Evolutionary conservation across 2,888 invertebrate species (phyloP), one percentile per base, ranked within the genome.

Genomic region (Hypolimnas misippus): DNA sequence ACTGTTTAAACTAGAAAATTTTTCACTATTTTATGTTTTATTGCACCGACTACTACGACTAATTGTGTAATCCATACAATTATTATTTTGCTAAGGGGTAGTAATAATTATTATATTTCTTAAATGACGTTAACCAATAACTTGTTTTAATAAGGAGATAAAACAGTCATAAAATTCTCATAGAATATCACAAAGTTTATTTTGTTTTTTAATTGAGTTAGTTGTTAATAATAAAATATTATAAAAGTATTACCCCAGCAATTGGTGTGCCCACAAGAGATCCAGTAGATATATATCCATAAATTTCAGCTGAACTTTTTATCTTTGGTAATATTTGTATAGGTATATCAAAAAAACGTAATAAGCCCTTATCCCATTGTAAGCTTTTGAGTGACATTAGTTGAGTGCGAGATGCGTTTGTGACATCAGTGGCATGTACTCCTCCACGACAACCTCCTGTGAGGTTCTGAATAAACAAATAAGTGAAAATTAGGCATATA

Each of bases 361-460:
- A 95, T 31, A 99, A 89, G 66, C 95, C 93, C n/a, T 94, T 93
- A 84, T 99, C 98, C 98, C 98, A 99, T 74, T 96, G 93, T 31
- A 97, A 89, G n/a, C 95, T 95, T 70, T 95, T 94, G 56, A 99
- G 93, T 80, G 98, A 98, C 98, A 99, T 98, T 0, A 99, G 93
- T 93, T 98, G 96, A 5, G 99, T 99, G 69, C 99, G 94, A 31
- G 98, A 98, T 10, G 99, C 99, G 87, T 99, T 99, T 33, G 98
- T 98, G 0, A 99, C 98, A 86, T 99, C 99, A 0, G 99, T 99
- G 0, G 96, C 89, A 82, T 99, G 98, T 5, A 96, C 86, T 49
- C 92, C 92, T 52, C 92, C 92, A 50, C 85, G 82, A 49, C 76
- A 78, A 7, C 93, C 93, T 4, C 94, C 94, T n/a, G 94, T 94